phyloP scores from a whole-genome alignment of 2,888 invertebrate species.

The Aleiodes alternator region DNA sequence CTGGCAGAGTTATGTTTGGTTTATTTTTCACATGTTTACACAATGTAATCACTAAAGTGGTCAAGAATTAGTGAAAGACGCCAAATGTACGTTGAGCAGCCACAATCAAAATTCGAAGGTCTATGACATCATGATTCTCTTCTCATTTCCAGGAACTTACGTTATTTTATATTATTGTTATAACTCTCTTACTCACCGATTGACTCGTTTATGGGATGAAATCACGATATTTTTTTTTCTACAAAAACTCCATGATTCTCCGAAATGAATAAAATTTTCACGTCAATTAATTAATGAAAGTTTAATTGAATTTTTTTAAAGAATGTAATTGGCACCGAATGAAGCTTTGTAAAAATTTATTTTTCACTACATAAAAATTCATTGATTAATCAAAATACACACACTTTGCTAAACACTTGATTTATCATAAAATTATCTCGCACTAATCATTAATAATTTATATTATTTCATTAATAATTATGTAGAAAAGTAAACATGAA shows the following conservation, averaged over 20 bases:
- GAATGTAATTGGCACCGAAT: no score
- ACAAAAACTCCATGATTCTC: background rate
- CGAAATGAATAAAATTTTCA: background rate
- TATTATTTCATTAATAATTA: conserved; percentile 2
- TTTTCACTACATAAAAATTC: no score
- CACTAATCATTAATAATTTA: background rate
- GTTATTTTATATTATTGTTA: conserved; percentile 9
- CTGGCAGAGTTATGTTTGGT: background rate
- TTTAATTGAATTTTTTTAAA: no score
- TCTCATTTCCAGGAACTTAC: conserved; percentile 1
- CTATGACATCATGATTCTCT: conserved; percentile 21
- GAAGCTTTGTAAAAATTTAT: no score
- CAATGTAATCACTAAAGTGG: conserved; percentile 4
- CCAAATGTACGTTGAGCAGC: background rate
- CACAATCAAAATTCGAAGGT: conserved; percentile 28
- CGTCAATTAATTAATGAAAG: no score
- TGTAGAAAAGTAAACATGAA: background rate
- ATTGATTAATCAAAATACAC: no score
- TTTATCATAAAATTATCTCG: no score
- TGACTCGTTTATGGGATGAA: conserved; percentile 2
- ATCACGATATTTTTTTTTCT: no score
- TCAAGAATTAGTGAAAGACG: conserved; percentile 1
- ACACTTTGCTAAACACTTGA: no score
- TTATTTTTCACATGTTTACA: conserved; percentile 8
- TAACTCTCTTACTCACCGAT: conserved; percentile 14